Base-by-base conservation (phyloP, 1,140 invertebrate genomes). In the Drosophila pachea region DNA sequence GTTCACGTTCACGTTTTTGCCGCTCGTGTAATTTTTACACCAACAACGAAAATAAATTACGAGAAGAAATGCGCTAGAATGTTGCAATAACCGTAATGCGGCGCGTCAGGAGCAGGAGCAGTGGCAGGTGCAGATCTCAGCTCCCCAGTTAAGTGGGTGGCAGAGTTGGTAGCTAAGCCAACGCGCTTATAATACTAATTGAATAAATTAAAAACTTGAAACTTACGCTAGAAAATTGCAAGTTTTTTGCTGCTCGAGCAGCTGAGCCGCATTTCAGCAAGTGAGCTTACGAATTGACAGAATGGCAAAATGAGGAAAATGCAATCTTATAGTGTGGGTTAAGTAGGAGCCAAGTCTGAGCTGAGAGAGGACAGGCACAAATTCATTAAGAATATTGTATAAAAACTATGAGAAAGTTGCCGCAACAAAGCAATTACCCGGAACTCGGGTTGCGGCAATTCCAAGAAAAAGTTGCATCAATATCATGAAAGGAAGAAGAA, bases 21-120 rank as follows among this genome's bases (percentile, higher is more conserved):
- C 62, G 63, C 74, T 63, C 42, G 53, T 74, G 78, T 59, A 75
- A 67, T 70, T 73, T 58, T 84, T 76, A 64, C 73, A 68, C 56
- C 59, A 78, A 59, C 56, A 69, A 69, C 48, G 67, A 76, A 52
- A 67, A 14, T 47, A 50, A 22, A 83, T 78, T 83, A 69, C 73
- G 75, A 83, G 61, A 56, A 67, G 73, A 83, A 83, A 83, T 76
- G 68, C 78, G 75, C 76, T 83, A 76, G 73, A 78, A 83, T 72
- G 68, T 52, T 56, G 76, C 75, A 59, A 61, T 58, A 52, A 54
- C 49, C 49, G 65, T 68, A 49, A 29, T 38, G 36, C 36, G 16
- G n/a, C 43, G 52, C 12, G 11, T 9, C 31, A 32, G 4, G 22
- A 12, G 14, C 33, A 14, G 12, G n/a, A 16, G 49, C 9, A 9